Percentiles rank a stretch among this genome's conserved stretches.
phyloP scores from a whole-genome alignment of 2,113 vertebrate genomes.

The Aptenodytes forsteri region DNA sequence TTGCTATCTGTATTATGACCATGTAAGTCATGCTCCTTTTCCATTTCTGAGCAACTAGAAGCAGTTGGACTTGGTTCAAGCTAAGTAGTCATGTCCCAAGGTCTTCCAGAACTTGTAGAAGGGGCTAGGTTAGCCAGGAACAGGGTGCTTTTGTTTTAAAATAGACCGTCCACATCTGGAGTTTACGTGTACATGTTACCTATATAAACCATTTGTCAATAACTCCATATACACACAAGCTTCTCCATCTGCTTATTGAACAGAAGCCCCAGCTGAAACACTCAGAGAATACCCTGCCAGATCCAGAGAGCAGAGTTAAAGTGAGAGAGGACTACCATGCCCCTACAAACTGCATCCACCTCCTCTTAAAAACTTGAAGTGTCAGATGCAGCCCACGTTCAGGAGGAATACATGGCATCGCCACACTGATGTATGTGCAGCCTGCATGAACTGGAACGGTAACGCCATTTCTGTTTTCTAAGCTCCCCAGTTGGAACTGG shows the following conservation, averaged over 20 bases:
- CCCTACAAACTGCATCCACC: not conserved
- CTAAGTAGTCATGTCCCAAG: not conserved
- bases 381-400: not conserved
- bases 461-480: not conserved
- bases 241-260: not conserved
- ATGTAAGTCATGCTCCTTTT: not conserved
- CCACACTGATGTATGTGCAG: not conserved
- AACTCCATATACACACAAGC: not conserved
- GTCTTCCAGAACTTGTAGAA: not conserved
- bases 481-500: not conserved
- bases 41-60: not conserved
- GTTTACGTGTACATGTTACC: not conserved
- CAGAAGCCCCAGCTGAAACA: not conserved
- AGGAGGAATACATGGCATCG: rapidly evolving
- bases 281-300: not conserved
- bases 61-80: not conserved
- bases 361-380: not conserved
- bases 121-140: not conserved
- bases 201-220: not conserved
- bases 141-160: constrained; percentile 1
- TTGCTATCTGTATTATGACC: not conserved
- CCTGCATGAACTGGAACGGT: not conserved
- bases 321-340: not conserved
- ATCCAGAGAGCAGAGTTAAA: not conserved
- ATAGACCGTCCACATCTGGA: not conserved